A percentile compares a stretch with the other conserved stretches of the same genome.
Conservation (phyloP, 1,140 invertebrate genomes). For the Eriosoma lanigerum region DNA sequence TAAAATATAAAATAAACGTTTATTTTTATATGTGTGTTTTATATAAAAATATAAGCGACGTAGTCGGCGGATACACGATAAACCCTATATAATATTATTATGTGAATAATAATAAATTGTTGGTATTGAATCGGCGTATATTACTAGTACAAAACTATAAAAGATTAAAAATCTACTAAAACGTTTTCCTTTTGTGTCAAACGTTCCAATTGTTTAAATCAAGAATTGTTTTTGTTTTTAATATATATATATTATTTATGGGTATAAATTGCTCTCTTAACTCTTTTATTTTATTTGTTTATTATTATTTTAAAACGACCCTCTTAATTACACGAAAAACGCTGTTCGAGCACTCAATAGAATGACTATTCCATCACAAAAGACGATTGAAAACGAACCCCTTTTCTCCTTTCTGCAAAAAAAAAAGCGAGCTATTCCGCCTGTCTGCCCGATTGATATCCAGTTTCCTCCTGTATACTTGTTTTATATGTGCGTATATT, state of each 20-base stretch:
- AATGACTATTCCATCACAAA: constrained; percentile 32
- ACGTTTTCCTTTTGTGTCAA: constrained; percentile 40
- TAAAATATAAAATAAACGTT: background rate
- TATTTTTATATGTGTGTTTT: background rate
- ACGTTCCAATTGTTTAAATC: constrained; percentile 46
- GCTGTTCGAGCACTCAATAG: constrained; percentile 33
- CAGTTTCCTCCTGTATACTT: constrained; percentile 42
- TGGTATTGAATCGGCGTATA: background rate
- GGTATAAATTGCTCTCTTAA: constrained; percentile 46
- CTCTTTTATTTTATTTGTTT: constrained; percentile 45
- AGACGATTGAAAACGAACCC: constrained; percentile 49
- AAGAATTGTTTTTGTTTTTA: background rate
- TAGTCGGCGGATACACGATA: background rate
- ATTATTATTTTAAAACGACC: constrained; percentile 49
- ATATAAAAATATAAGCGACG: constrained; percentile 15
- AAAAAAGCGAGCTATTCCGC: constrained; percentile 18
- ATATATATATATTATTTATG: background rate
- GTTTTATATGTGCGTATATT: background rate
- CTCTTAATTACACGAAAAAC: constrained; percentile 51
- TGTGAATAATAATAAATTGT: constrained; percentile 34
- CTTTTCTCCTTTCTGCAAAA: constrained; percentile 34
- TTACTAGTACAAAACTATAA: background rate
- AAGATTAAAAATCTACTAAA: constrained; percentile 42
- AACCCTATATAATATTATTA: background rate
- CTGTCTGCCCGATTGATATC: constrained; percentile 50